Evolutionary conservation across 2,797 vertebrate genomes (phyloP), one percentile per base, ranked within the genome.

Genomic region (Parotocinclus haroldoi): DNA sequence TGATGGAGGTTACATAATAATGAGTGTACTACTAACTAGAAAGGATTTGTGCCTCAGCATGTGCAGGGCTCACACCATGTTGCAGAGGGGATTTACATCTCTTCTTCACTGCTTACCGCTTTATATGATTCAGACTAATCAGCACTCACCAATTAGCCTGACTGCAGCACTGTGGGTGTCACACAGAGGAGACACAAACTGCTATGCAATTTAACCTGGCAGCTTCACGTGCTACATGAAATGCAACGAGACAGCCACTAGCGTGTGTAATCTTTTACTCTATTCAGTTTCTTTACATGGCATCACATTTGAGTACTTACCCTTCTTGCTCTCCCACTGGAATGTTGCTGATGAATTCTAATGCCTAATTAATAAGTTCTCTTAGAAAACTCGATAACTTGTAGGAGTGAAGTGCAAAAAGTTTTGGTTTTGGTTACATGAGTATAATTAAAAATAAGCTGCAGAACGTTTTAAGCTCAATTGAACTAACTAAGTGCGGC

Each of bases 241-340:
- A 88, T 83, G 39, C 52, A 69, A 84, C 73, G 71, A 74, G 84
- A 83, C 84, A 83, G 71, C 54, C 75, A 61, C 75, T 82, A 82
- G 84, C 80, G 64, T 63, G 52, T 78, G 54, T 67, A 80, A 76
- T 71, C 63, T 74, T 69, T 27, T 65, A 66, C 66, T 66, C 44
- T 67, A 17, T 59, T 61, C 57, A 64, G 68, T 68, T 58, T 63
- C 46, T 61, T 72, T 74, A 64, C 42, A 57, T 37, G 1, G 46
- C 36, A 71, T 69, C 45, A 58, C 39, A 50, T 64, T 54, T 18
- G 10, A 68, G 57, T 10, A 19, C 7, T 65, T 55, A 44, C 11
- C 50, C 60, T 48, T 51, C 42, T 39, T 51, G 69, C 36, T n/a
- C 54, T 59, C 60, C 16, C 7, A 10, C 0, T 45, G 16, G 48